A percentile compares a stretch with the other conserved stretches of the same genome.
Evolutionary conservation across 2,113 vertebrate genomes (phyloP).

Genomic region (Xiphophorus couchianus): DNA sequence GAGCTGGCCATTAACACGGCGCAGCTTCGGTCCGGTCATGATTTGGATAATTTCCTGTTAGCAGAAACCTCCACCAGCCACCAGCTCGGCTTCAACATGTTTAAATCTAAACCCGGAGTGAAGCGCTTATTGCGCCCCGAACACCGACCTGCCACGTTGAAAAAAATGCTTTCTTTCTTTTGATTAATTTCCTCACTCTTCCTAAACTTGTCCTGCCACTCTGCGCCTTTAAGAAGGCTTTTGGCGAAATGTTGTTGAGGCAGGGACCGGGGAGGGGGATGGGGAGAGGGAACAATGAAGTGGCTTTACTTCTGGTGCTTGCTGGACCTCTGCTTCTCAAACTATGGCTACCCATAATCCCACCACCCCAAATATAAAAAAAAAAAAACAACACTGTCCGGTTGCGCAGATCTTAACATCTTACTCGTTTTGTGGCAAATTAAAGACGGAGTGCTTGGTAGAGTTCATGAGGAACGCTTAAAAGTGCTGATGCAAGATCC

Average conservation of each 20-base stretch:
- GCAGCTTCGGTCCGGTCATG: slow-evolving; percentile 12
- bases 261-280: slow-evolving; percentile 69
- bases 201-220: slow-evolving; percentile 48
- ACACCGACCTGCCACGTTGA: neutral
- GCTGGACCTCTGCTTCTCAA: slow-evolving; percentile 37
- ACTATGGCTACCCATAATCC: slow-evolving; percentile 30
- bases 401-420: neutral
- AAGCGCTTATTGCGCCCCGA: slow-evolving; percentile 23
- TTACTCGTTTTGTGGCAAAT: neutral
- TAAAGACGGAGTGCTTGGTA: neutral
- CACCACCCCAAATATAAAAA: neutral
- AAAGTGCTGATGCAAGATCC: slow-evolving; percentile 34
- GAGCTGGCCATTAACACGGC: slow-evolving; percentile 26
- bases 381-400: neutral
- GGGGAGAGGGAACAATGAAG: slow-evolving; percentile 79
- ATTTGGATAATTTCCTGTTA: neutral
- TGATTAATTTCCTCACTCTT: slow-evolving; percentile 48
- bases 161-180: slow-evolving; percentile 15
- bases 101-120: neutral
- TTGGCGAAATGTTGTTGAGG: slow-evolving; percentile 60
- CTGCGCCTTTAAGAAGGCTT: slow-evolving; percentile 74
- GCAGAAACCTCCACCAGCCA: neutral
- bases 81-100: neutral
- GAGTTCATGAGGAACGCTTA: slow-evolving; percentile 28
- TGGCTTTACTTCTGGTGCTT: slow-evolving; percentile 60